phyloP scores from a whole-genome alignment of 2,888 invertebrate genomes.

The Caenorhabditis becei region DNA sequence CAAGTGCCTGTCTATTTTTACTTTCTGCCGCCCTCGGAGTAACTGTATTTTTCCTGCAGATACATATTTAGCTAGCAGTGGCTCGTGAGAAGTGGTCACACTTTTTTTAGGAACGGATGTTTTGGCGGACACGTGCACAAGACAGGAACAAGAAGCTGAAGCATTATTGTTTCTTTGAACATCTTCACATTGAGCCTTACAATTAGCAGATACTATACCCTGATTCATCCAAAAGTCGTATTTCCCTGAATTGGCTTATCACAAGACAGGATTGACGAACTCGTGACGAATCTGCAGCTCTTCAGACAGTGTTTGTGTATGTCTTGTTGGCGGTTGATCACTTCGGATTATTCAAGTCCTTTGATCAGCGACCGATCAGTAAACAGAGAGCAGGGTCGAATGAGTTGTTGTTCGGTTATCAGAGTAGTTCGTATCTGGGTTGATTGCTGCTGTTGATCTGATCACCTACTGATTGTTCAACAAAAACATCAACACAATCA shows the following conservation, averaged over 20 bases:
- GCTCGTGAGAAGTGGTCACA: slow-evolving; percentile 27
- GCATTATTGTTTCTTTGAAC: no score
- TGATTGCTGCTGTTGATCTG: slow-evolving; percentile 19
- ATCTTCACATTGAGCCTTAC: no score
- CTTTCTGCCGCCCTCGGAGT: slow-evolving; percentile 8
- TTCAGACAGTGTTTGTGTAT: slow-evolving; percentile 22
- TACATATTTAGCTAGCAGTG: no score
- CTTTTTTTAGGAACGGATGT: slow-evolving; percentile 7
- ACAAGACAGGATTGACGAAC: not conserved
- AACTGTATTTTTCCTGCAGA: slow-evolving; percentile 6
- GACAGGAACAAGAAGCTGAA: not conserved
- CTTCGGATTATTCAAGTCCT: slow-evolving; percentile 45
- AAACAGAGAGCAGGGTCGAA: slow-evolving; percentile 43
- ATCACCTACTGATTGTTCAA: slow-evolving; percentile 12
- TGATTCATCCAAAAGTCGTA: no score
- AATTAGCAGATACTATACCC: no score
- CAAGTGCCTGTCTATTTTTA: slow-evolving; percentile 48
- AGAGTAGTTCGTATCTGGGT: not conserved
- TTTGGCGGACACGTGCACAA: not conserved
- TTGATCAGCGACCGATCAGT: slow-evolving; percentile 29
- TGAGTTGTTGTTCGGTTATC: slow-evolving; percentile 18
- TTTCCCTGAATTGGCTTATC: no score
- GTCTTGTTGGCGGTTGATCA: slow-evolving; percentile 38
- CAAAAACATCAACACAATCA: not conserved
- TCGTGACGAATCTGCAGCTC: not conserved